Base-by-base conservation (phyloP, 92 coral and sea anemone genomes). In the Umimayanthus kanabou region DNA sequence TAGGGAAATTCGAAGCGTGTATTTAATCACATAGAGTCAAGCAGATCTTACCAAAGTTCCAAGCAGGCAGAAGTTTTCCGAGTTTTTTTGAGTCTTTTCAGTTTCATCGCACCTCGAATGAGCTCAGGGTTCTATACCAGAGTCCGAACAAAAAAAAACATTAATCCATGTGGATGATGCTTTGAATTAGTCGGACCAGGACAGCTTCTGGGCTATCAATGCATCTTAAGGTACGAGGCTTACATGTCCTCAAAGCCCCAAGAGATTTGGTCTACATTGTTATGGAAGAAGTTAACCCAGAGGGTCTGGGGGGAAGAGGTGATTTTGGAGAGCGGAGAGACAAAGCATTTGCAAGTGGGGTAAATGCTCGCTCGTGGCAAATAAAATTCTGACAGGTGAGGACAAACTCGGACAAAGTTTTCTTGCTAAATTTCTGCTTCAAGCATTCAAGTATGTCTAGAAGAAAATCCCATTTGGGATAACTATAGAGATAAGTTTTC, bases 71-170 rank as follows among this genome's bases (percentile, higher is more conserved):
- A 18, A 65, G n/a, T 89, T 89, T 78, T 80, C 91, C 0, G 85
- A 58, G 16, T 29, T 84, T 39, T 70, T 77, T 57, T 89, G 20
- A 76, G 42, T 72, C 88, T 20, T 89, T 85, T 85, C 69, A 84
- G 33, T 84, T 72, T 13, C 39, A 29, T 2, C 30, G 30, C 37
- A 40, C 78, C 39, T n/a, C 50, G 10, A 55, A 55, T 15, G 64
- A 8, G 11, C 64, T 15, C 9, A 15, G 3, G 8, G 61, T 76
- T 26, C 42, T 2, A 26, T 85, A 84, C 37, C 37, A 33, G 37
- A 33, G 37, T 33, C 37, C 37, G 2, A 33, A 33, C 37, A 33
- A 33, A 33, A 33, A 33, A 2, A 33, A 33, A 33, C 37, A 2
- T 33, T 33, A 33, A 33, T 33, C 37, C 37, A 33, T 33, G 37